Evolutionary conservation across 2,797 vertebrate genomes (phyloP).

Genomic region (Sebastes glaucus): DNA sequence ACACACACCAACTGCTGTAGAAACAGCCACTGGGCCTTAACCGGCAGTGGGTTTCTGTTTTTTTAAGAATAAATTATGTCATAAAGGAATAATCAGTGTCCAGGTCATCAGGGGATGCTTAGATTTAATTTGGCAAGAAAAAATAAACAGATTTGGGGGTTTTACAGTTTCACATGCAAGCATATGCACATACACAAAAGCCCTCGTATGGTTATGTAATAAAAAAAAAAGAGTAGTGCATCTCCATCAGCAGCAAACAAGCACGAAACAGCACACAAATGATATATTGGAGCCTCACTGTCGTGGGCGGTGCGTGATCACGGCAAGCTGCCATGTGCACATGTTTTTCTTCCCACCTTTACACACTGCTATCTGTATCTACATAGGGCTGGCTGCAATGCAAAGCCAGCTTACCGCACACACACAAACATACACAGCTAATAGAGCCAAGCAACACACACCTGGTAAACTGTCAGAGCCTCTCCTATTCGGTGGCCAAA

Average conservation of each 20-base stretch:
- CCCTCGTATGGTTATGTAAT: conserved; percentile 41
- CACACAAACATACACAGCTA: conserved; percentile 37
- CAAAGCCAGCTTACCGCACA: conserved; percentile 40
- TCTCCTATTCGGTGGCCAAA: conserved; percentile 64
- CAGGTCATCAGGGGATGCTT: not conserved
- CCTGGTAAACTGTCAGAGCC: conserved; percentile 72
- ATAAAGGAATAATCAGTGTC: not conserved
- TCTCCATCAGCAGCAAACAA: conserved; percentile 34
- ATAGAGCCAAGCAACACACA: conserved; percentile 63
- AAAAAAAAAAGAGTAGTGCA: conserved; percentile 19
- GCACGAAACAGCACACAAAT: conserved; percentile 38
- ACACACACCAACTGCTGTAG: conserved; percentile 32
- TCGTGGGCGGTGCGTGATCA: conserved; percentile 64
- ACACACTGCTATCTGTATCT: conserved; percentile 59
- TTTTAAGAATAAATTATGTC: not conserved
- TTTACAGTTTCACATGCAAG: conserved; percentile 11
- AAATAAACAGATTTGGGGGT: not conserved
- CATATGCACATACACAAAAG: conserved; percentile 3
- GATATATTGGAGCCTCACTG: conserved; percentile 42
- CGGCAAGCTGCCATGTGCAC: conserved; percentile 74
- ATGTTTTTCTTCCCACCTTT: conserved; percentile 72
- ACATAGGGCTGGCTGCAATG: conserved; percentile 47
- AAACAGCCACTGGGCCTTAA: conserved; percentile 20
- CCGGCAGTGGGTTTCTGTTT: not conserved
- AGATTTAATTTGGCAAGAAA: conserved; percentile 1